phyloP scores from a whole-genome alignment of 2,797 vertebrate genomes.

The Heliangelus exortis region DNA sequence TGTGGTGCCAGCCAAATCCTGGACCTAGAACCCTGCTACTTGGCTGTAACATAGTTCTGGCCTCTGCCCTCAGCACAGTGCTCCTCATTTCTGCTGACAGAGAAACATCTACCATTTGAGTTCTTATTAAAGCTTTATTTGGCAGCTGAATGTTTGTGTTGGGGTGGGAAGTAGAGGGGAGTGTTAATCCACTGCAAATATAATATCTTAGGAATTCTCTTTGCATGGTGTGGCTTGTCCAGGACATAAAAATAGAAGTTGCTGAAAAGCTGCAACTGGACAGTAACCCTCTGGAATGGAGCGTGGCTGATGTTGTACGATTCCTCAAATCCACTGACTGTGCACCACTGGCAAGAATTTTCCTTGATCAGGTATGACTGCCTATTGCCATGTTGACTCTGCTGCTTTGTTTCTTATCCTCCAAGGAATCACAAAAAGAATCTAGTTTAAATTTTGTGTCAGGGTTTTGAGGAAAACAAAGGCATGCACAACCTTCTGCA shows the following conservation, averaged over 20 bases:
- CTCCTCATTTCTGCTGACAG: not conserved
- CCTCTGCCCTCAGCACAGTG: not conserved
- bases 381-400: not conserved
- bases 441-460: not conserved
- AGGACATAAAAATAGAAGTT: constrained; percentile 86
- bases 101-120: not conserved
- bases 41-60: fast-evolving
- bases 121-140: not conserved
- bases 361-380: constrained; percentile 91
- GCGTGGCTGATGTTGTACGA: constrained; percentile 91
- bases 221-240: constrained; percentile 20
- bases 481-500: fast-evolving
- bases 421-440: not conserved
- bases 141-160: not conserved
- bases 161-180: not conserved
- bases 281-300: constrained; percentile 97
- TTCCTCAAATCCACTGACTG: constrained; percentile 98
- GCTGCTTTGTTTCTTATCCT: not conserved
- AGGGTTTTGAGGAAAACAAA: not conserved
- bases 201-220: constrained; percentile 6
- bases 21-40: not conserved
- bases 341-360: constrained; percentile 93
- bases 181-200: not conserved
- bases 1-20: not conserved
- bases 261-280: constrained; percentile 92